phyloP scores from a whole-genome alignment of 2,888 invertebrate species.

The Noctuana brunneofusca region DNA sequence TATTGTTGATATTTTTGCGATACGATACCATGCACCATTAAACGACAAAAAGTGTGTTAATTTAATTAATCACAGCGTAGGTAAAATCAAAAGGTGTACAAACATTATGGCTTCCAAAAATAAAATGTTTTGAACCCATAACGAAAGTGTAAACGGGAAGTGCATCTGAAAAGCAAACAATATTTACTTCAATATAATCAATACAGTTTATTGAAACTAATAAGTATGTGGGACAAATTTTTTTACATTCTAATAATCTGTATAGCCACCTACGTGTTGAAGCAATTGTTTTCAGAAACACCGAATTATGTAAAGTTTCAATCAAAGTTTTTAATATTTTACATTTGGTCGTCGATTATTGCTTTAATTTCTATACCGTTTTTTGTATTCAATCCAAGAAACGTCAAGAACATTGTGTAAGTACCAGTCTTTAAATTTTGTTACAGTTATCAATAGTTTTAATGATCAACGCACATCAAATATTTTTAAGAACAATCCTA shows the following conservation, averaged over 20 bases:
- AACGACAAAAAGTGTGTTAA: not conserved
- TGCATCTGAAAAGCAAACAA: slow-evolving; percentile 11
- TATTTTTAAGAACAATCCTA: no score
- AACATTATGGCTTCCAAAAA: not conserved
- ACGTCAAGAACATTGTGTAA: slow-evolving; percentile 81
- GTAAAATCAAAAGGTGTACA: not conserved
- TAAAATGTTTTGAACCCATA: not conserved
- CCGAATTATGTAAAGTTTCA: slow-evolving; percentile 79
- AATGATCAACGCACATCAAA: no score
- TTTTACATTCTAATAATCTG: slow-evolving; percentile 65
- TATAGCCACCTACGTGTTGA: slow-evolving; percentile 68
- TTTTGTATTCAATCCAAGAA: slow-evolving; percentile 78
- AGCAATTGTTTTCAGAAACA: slow-evolving; percentile 76
- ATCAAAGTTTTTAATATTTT: slow-evolving; percentile 77
- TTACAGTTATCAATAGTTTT: not conserved
- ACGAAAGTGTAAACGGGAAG: not conserved
- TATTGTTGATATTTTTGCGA: not conserved
- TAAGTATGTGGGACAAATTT: slow-evolving; percentile 72
- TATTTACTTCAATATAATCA: not conserved
- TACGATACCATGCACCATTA: not conserved
- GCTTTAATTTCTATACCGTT: slow-evolving; percentile 73
- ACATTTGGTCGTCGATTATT: slow-evolving; percentile 69
- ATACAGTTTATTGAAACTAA: slow-evolving; percentile 33
- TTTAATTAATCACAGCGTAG: not conserved
- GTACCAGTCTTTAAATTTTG: slow-evolving; percentile 49